Percentiles rank a stretch among this genome's conserved stretches.
phyloP scores from a whole-genome alignment of 2,113 vertebrate genomes.

The Excalfactoria chinensis region DNA sequence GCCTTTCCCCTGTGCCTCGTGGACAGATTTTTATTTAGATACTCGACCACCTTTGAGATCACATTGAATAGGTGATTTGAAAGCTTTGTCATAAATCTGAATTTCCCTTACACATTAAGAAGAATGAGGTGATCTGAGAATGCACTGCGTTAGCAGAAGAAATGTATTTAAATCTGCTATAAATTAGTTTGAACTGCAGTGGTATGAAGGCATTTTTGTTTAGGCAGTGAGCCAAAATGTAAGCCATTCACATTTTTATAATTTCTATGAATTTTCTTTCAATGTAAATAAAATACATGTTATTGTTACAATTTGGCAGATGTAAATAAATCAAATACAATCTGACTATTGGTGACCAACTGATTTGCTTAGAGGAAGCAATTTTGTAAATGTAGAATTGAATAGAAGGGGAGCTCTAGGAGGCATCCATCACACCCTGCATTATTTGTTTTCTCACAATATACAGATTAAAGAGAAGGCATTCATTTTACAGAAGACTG shows the following conservation, averaged over 20 bases:
- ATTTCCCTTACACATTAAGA: not conserved
- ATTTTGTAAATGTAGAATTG: not conserved
- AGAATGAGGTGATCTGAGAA: constrained; percentile 12
- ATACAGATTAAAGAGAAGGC: not conserved
- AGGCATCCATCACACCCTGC: not conserved
- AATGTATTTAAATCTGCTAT: not conserved
- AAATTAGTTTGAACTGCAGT: not conserved
- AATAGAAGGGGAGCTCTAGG: not conserved
- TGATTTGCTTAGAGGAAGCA: constrained; percentile 4
- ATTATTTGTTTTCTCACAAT: not conserved
- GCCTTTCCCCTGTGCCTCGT: not conserved
- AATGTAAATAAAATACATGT: not conserved
- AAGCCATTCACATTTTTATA: constrained; percentile 1
- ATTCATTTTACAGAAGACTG: not conserved
- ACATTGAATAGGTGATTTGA: constrained; percentile 14
- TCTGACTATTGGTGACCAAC: constrained; percentile 4
- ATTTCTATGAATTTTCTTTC: not conserved
- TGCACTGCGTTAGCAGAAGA: constrained; percentile 9
- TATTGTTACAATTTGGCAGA: constrained; percentile 10
- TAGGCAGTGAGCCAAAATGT: not conserved
- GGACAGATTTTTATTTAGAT: constrained; percentile 52
- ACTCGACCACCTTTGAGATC: constrained; percentile 30
- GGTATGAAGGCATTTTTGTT: not conserved
- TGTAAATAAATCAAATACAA: not conserved
- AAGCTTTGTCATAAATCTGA: constrained; percentile 18